Percentiles rank a stretch among this genome's conserved stretches.
Conservation (phyloP, 1,140 invertebrate genomes). For the Drosophila arawakana region DNA sequence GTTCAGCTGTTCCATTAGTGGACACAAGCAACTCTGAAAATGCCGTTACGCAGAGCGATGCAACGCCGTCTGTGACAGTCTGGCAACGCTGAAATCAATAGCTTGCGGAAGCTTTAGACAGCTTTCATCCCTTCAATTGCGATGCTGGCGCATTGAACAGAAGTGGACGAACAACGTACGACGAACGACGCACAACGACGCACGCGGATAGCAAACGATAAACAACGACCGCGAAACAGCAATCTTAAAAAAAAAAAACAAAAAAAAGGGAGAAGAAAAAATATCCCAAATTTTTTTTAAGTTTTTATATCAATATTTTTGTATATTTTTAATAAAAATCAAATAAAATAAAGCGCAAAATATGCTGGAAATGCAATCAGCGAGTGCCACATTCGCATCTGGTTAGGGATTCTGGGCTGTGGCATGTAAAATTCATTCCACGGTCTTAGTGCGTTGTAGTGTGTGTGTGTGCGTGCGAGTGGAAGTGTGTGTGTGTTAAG, state of each 20-base stretch:
- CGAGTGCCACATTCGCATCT: conserved; percentile 17
- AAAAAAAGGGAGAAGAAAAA: neutral
- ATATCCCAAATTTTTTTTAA: conserved; percentile 3
- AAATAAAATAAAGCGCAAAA: conserved; percentile 15
- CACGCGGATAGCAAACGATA: conserved; percentile 1
- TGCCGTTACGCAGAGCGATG: conserved; percentile 16
- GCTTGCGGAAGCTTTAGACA: conserved; percentile 13
- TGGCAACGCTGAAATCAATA: conserved; percentile 20
- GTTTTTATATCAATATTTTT: conserved; percentile 2
- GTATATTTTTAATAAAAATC: conserved; percentile 7
- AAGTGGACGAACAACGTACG: neutral
- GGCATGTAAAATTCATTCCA: conserved; percentile 53
- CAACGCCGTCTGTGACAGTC: neutral
- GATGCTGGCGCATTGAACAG: conserved; percentile 30
- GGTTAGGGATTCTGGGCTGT: conserved; percentile 40
- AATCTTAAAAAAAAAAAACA: neutral
- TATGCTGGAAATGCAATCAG: conserved; percentile 5
- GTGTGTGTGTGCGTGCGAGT: conserved; percentile 27
- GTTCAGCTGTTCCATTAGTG: conserved; percentile 20
- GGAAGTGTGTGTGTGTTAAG: conserved; percentile 26
- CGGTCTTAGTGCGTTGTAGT: conserved; percentile 7
- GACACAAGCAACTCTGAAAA: conserved; percentile 10
- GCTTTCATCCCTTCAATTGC: conserved; percentile 49
- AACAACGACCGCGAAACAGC: conserved; percentile 5
- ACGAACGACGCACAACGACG: conserved; percentile 3